Base-by-base conservation (phyloP, 2,113 vertebrate genomes). In the Bambusicola thoracicus region DNA sequence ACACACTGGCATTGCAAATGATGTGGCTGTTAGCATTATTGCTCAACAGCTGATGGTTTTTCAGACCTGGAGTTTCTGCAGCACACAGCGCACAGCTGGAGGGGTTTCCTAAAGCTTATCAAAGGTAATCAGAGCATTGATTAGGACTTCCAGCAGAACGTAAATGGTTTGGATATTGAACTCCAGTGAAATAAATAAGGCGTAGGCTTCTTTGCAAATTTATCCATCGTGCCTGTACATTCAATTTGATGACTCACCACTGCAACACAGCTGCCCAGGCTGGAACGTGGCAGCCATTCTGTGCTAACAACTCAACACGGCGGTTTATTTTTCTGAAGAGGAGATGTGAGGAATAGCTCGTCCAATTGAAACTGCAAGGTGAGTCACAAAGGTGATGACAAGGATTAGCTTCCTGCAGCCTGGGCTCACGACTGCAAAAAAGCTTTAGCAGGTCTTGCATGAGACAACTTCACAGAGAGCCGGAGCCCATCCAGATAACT, bases 331-430 rank as follows among this genome's bases (percentile, higher is more conserved):
- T 85, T 81, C 81, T 68, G 81, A 89, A 81, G 66, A 85, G 70
- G 89, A 85, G 81, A 85, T 51, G 59, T 81, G 36, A 78, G 66
- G 81, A 89, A 77, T 73, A 81, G 89, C 77, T 89, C 34, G 46
- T 67, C 46, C 81, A 73, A 51, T 13, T 89, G 89, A 89, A 81
- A 63, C 70, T 46, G 81, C 53, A 73, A 92, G 92, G 85, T 89
- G 92, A 94, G 85, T 77, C 89, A 81, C 70, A 77, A 58, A 89
- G 81, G 85, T 68, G 92, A 81, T 73, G 89, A 94, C 92, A 91
- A 92, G 85, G 81, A 67, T 81, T 78, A 89, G 81, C 76, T 85
- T 89, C 65, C 70, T 11, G 29, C 81, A 63, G 85, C 46, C 75
- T 15, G 65, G 46, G 81, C 81, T 85, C 69, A 85, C 62, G 85